A percentile compares a stretch with the other conserved stretches of the same genome.
Conservation (phyloP, 2,888 invertebrate species). For the Nasonovia ribisnigri region DNA sequence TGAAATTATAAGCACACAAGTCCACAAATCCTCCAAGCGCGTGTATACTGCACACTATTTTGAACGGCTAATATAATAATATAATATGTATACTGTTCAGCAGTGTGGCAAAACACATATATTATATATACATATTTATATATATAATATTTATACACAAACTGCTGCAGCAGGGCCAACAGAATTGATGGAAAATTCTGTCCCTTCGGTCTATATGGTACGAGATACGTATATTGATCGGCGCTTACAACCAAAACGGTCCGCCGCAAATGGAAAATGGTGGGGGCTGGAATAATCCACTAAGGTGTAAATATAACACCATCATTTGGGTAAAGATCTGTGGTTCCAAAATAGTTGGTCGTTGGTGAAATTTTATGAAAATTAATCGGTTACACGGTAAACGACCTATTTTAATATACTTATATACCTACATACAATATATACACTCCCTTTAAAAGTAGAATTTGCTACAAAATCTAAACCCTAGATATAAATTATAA, state of each 20-base stretch:
- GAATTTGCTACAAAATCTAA: no score
- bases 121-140: background rate
- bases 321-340: background rate
- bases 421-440: no score
- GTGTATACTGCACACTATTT: background rate
- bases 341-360: background rate
- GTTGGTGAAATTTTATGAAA: constrained; percentile 21
- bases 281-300: background rate
- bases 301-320: background rate
- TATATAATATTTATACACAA: background rate
- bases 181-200: constrained; percentile 31
- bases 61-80: background rate
- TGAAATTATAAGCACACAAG: background rate
- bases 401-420: background rate
- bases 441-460: no score
- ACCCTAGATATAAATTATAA: background rate
- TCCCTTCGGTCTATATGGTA: constrained; percentile 34
- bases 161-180: background rate
- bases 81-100: background rate
- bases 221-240: constrained; percentile 53
- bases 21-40: background rate
- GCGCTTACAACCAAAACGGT: constrained; percentile 19
- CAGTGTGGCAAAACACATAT: background rate
- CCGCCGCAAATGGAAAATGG: constrained; percentile 19
- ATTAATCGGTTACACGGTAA: background rate